Evolutionary conservation across 1,140 invertebrate genomes (phyloP).

Genomic region (Oscheius sp.): DNA sequence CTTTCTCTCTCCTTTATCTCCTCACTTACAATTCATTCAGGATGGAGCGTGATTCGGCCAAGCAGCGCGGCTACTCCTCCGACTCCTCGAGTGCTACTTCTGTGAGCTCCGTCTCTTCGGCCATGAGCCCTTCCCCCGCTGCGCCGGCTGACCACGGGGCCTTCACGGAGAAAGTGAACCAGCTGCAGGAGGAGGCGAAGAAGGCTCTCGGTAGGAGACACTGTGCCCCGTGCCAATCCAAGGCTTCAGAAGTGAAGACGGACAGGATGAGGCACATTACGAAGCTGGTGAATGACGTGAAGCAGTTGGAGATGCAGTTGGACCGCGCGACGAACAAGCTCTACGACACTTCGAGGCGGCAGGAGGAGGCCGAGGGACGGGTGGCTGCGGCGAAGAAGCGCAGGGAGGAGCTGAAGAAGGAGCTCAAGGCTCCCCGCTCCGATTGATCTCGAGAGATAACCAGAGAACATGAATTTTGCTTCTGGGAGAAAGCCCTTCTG

Average conservation of each 20-base stretch:
- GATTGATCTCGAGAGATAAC: no score
- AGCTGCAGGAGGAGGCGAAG: not conserved
- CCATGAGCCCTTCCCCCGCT: not conserved
- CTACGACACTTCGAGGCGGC: not conserved
- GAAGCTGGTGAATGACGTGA: not conserved
- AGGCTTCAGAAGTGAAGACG: not conserved
- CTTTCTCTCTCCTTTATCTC: no score
- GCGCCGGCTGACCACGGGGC: not conserved
- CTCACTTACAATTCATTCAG: no score
- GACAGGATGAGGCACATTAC: not conserved
- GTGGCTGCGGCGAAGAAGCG: not conserved
- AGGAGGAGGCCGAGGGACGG: not conserved
- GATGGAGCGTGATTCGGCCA: no score
- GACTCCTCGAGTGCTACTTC: not conserved
- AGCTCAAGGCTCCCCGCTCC: not conserved
- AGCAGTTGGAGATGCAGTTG: not conserved
- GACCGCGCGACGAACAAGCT: not conserved
- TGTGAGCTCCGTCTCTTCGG: not conserved
- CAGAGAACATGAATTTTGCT: no score
- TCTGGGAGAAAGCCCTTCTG: no score
- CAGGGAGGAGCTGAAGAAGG: not conserved
- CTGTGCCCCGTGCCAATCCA: not conserved
- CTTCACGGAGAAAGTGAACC: not conserved
- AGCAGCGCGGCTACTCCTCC: no score
- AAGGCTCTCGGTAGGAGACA: not conserved